Percentiles rank a stretch among this genome's conserved stretches.
These are phyloP conservation scores for Lutjanus campechanus DNA, from an alignment of 2,797 vertebrate species.

Conservation along the genomic window DNA sequence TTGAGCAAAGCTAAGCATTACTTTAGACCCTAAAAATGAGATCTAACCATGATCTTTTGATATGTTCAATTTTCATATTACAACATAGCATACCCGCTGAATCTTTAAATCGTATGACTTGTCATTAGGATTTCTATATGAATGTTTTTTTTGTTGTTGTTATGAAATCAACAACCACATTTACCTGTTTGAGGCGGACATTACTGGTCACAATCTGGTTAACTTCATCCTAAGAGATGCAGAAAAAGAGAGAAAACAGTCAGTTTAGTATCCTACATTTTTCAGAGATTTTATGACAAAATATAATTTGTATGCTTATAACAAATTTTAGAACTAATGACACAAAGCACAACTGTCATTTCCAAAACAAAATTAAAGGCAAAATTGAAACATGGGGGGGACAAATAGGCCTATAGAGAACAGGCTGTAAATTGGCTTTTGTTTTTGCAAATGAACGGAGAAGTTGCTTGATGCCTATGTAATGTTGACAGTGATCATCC, in stretches of 20 bases:
- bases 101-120: background rate
- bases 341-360: background rate
- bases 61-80: no score
- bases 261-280: no score
- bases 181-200: slow-evolving; percentile 94
- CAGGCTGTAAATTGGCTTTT: no score
- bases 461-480: no score
- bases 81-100: background rate
- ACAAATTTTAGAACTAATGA: accelerated
- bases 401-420: no score
- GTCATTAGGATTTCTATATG: background rate
- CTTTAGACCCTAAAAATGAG: background rate
- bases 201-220: slow-evolving; percentile 98
- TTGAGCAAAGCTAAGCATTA: background rate
- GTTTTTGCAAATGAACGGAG: no score
- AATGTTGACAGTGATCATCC: no score
- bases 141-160: background rate
- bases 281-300: background rate
- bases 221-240: slow-evolving; percentile 91
- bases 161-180: background rate
- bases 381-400: no score
- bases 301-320: background rate
- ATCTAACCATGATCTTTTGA: no score
- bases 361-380: no score
- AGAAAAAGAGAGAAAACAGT: slow-evolving; percentile 4